Evolutionary conservation across 2,888 invertebrate genomes (phyloP), one percentile per base, ranked within the genome.

Genomic region (Nymphalis urticae): DNA sequence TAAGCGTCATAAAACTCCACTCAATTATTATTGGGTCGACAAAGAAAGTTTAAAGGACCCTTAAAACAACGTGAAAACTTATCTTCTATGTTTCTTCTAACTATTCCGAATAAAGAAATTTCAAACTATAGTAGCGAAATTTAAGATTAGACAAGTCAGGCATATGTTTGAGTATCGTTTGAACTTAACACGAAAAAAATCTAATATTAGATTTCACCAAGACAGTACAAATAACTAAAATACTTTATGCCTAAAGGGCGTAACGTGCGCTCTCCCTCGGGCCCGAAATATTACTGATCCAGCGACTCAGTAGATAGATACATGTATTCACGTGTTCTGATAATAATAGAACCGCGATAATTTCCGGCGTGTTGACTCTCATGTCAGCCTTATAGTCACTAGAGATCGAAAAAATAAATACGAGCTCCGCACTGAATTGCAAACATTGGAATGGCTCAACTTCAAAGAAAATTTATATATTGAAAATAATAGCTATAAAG

Each of bases 261-360:
- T 75, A 68, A 79, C 90, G 90, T 84, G 83, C 82, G 76, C 76
- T 77, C 85, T 73, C 78, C 50, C 71, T 73, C 78, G 74, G 78
- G 75, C 70, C 85, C 82, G 81, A 84, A 86, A 80, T 82, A 82
- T 82, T 81, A 90, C 90, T 90, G 90, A 85, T 75, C 77, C 77
- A 68, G 48, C 70, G 64, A 62, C 60, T 66, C 64, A 58, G 56
- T 64, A 48, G 51, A 58, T 69, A 51, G 69, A 71, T 69, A 72
- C 68, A 71, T 61, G 68, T 62, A 70, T 68, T 65, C 69, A 73
- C 69, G 68, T 66, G 58, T 24, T 59, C 78, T 79, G 76, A 77
- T 77, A 10, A 61, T 62, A 65, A 69, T 68, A 79, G 59, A 69
- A 58, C 58, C 59, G 59, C 65, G 64, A 53, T 62, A 62, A 42